Evolutionary conservation across 2,113 vertebrate species (phyloP).

Genomic region (Balaeniceps rex): DNA sequence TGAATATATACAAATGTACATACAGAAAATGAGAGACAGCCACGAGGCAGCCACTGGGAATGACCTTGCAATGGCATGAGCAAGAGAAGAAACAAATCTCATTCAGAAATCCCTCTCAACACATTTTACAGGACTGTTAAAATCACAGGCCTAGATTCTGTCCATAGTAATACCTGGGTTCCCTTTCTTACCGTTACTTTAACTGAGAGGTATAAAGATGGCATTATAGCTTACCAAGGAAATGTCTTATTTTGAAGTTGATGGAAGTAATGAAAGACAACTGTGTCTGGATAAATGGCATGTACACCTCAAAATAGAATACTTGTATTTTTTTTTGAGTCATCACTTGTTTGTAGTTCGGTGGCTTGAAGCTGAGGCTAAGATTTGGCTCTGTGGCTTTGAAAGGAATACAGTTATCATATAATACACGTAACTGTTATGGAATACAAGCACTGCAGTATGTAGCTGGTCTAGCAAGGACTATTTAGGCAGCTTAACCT

Average conservation of each 20-base stretch:
- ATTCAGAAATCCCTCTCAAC: neutral
- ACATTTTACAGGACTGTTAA: neutral
- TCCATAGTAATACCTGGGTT: neutral
- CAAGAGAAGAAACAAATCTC: neutral
- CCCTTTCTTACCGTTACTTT: neutral
- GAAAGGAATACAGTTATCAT: neutral
- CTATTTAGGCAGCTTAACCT: neutral
- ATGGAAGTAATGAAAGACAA: neutral
- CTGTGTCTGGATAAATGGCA: neutral
- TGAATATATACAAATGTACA: neutral
- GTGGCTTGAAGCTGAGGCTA: neutral
- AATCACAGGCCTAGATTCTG: neutral
- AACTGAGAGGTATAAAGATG: neutral
- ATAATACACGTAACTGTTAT: neutral
- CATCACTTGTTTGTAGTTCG: neutral
- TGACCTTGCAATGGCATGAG: neutral
- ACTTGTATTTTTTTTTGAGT: neutral
- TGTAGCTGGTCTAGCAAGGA: neutral
- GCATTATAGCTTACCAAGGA: neutral
- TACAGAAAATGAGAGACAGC: neutral
- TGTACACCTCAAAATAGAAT: neutral
- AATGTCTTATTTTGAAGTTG: neutral
- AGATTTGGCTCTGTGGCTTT: neutral
- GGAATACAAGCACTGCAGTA: neutral
- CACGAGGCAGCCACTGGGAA: neutral